Evolutionary conservation across 2,113 vertebrate genomes (phyloP).

Genomic region (Climacteris rufus): DNA sequence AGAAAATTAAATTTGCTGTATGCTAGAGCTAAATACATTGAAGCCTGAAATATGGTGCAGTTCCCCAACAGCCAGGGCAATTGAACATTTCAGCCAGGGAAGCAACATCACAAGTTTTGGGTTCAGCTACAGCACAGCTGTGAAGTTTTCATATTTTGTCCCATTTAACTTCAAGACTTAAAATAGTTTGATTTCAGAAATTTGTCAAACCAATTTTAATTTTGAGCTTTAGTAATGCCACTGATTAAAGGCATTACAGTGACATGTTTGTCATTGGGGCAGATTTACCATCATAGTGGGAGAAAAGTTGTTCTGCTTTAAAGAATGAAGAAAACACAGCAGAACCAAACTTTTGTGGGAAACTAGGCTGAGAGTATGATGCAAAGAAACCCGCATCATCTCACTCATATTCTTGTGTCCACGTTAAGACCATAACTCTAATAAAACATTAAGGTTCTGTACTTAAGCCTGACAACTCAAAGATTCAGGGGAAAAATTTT

Average conservation of each 20-base stretch:
- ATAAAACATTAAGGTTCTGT: background rate
- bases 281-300: background rate
- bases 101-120: background rate
- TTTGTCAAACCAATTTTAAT: background rate
- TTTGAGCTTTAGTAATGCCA: background rate
- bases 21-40: background rate
- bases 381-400: background rate
- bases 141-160: background rate
- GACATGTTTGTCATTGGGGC: background rate
- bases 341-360: background rate
- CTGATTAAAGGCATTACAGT: background rate
- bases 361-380: background rate
- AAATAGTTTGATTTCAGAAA: background rate
- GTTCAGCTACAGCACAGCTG: background rate
- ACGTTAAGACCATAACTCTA: background rate
- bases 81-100: background rate
- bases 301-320: background rate
- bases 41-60: background rate
- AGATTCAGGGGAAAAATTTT: background rate
- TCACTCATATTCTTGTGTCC: background rate
- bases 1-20: background rate
- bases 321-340: background rate
- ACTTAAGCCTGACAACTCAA: background rate
- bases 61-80: background rate
- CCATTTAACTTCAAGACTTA: background rate